These are phyloP conservation scores for Drosophila kikkawai DNA, from an alignment of 1,140 invertebrate genomes.

Conservation along the genomic window DNA sequence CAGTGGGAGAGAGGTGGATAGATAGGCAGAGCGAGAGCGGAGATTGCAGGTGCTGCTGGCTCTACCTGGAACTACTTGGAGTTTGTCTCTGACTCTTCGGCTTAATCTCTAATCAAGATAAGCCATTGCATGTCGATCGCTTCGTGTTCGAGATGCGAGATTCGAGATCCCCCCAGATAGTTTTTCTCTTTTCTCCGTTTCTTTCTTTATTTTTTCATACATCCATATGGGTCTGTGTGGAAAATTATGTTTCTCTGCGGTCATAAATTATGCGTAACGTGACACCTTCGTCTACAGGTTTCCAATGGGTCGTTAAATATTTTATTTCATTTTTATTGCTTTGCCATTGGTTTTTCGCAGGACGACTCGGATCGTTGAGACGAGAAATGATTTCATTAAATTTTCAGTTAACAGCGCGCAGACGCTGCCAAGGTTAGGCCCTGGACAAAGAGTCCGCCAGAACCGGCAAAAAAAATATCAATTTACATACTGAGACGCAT, in stretches of 20 bases:
- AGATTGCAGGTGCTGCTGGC: slow-evolving; percentile 47
- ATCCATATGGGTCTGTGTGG: slow-evolving; percentile 22
- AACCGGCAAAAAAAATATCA: slow-evolving; percentile 69
- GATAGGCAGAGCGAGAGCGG: slow-evolving; percentile 27
- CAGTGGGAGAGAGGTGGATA: neutral
- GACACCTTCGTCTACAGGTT: slow-evolving; percentile 83
- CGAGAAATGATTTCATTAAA: slow-evolving; percentile 78
- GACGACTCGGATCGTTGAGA: slow-evolving; percentile 18
- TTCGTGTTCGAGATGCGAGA: slow-evolving; percentile 48
- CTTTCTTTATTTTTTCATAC: neutral
- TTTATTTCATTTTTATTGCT: slow-evolving; percentile 71
- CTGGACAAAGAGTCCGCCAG: slow-evolving; percentile 52
- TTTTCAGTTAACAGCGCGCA: slow-evolving; percentile 68
- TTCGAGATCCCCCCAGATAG: slow-evolving; percentile 42
- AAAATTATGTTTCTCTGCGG: slow-evolving; percentile 72
- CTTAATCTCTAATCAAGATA: slow-evolving; percentile 64
- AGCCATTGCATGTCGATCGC: slow-evolving; percentile 59
- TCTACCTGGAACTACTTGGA: slow-evolving; percentile 35
- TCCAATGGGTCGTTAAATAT: slow-evolving; percentile 70
- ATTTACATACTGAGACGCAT: slow-evolving; percentile 65
- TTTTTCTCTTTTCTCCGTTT: slow-evolving; percentile 34
- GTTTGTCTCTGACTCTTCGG: slow-evolving; percentile 16
- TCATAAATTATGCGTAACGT: slow-evolving; percentile 84
- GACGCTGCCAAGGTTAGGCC: slow-evolving; percentile 70
- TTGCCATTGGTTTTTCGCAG: slow-evolving; percentile 48